Conservation (phyloP, 2,888 invertebrate genomes). For the Matsumyia berberina region DNA sequence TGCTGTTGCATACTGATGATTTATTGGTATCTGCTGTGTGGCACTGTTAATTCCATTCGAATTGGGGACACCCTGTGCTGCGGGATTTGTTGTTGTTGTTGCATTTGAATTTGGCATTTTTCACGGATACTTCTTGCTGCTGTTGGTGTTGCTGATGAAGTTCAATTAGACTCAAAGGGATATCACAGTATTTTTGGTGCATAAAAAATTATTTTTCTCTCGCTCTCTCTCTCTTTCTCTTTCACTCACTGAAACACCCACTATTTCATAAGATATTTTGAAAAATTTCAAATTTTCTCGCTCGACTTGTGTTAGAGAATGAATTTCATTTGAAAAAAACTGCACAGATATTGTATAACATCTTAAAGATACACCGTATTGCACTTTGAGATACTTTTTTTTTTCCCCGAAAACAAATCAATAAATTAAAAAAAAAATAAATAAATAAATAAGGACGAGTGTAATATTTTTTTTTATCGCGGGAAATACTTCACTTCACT, state of each 20-base stretch:
- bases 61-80: slow-evolving; percentile 71
- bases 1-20: slow-evolving; percentile 59
- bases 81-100: slow-evolving; percentile 68
- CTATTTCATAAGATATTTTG: slow-evolving; percentile 48
- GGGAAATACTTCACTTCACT: slow-evolving; percentile 2
- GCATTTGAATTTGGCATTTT: slow-evolving; percentile 73
- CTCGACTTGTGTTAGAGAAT: slow-evolving; percentile 49
- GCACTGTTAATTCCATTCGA: slow-evolving; percentile 67
- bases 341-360: slow-evolving; percentile 67
- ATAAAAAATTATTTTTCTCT: slow-evolving; percentile 41
- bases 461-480: slow-evolving; percentile 3
- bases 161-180: slow-evolving; percentile 43
- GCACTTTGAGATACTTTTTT: slow-evolving; percentile 24
- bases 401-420: slow-evolving; percentile 6
- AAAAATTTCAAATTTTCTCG: slow-evolving; percentile 28
- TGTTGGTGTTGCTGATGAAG: slow-evolving; percentile 6
- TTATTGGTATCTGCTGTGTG: slow-evolving; percentile 71
- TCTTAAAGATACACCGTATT: slow-evolving; percentile 39
- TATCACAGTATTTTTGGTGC: slow-evolving; percentile 62
- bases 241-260: slow-evolving; percentile 54
- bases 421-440: slow-evolving; percentile 45
- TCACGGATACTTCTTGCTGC: background rate
- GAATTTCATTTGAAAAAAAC: slow-evolving; percentile 41
- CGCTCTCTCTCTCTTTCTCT: slow-evolving; percentile 11
- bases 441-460: slow-evolving; percentile 20